These are phyloP conservation scores for Zosterops hypoxanthus DNA, from an alignment of 2,113 vertebrate genomes.

Conservation along the genomic window DNA sequence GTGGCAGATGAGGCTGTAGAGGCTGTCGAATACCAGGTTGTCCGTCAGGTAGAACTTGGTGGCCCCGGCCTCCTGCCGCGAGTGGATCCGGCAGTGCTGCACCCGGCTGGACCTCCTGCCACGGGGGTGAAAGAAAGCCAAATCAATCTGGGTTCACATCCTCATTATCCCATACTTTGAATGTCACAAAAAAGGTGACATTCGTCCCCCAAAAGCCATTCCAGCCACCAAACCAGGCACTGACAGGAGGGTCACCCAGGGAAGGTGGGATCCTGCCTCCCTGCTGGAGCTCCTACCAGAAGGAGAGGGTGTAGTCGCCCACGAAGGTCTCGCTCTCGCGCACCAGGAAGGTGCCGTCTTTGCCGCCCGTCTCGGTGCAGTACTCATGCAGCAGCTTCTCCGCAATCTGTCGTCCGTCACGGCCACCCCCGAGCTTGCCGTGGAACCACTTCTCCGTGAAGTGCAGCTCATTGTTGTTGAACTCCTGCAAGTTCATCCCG, in stretches of 20 bases:
- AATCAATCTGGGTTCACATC: accelerated
- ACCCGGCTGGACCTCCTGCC: slow-evolving; percentile 85
- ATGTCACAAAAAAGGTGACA: neutral
- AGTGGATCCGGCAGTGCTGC: slow-evolving; percentile 88
- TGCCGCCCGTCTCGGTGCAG: slow-evolving; percentile 81
- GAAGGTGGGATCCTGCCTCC: neutral
- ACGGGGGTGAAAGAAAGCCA: accelerated
- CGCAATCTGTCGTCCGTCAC: slow-evolving; percentile 84
- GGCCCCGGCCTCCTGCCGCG: slow-evolving; percentile 81
- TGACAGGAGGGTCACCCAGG: neutral
- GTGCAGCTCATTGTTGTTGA: slow-evolving; percentile 88
- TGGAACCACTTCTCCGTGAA: slow-evolving; percentile 89
- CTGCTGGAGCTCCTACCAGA: slow-evolving; percentile 75
- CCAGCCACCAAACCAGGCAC: too few species aligned
- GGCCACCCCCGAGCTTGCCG: slow-evolving; percentile 84
- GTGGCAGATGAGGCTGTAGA: slow-evolving; percentile 87
- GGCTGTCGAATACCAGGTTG: slow-evolving; percentile 88
- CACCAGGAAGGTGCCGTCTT: slow-evolving; percentile 87
- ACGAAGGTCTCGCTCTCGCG: slow-evolving; percentile 89
- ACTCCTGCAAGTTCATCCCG: slow-evolving; percentile 71
- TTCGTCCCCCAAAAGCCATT: neutral
- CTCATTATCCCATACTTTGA: accelerated
- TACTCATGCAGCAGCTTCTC: slow-evolving; percentile 89
- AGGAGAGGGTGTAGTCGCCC: slow-evolving; percentile 87
- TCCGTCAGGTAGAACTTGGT: slow-evolving; percentile 88